Evolutionary conservation across 2,888 invertebrate species (phyloP).

Genomic region (Lordiphosa andalusiaca): DNA sequence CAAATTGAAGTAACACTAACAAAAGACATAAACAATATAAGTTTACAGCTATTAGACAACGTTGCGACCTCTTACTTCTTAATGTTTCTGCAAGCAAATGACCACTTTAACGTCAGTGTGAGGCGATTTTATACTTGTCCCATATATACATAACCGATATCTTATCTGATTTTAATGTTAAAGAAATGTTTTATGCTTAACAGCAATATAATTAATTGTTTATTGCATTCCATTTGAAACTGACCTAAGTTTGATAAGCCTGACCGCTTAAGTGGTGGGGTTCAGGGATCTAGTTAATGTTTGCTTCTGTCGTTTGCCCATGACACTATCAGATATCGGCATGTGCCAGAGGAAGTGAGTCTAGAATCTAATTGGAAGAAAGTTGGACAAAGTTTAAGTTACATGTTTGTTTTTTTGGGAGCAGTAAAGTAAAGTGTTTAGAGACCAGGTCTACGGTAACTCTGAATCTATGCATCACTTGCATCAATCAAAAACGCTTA

Average conservation of each 20-base stretch:
- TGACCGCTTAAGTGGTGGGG: conserved; percentile 25
- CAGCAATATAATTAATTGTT: conserved; percentile 1
- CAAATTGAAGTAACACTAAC: conserved; percentile 27
- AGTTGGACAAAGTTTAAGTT: too few species aligned
- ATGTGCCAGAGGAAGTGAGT: not conserved
- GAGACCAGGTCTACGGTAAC: too few species aligned
- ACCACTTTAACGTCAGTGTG: not conserved
- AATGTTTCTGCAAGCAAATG: not conserved
- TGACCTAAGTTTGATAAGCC: conserved; percentile 17
- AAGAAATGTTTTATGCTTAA: not conserved
- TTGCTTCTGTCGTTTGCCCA: too few species aligned
- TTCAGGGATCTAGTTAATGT: too few species aligned
- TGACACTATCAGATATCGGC: not conserved
- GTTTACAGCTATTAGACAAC: not conserved
- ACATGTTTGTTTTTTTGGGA: too few species aligned
- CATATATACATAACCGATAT: not conserved
- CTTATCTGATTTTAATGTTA: conserved; percentile 3
- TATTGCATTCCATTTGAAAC: not conserved
- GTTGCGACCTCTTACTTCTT: not conserved
- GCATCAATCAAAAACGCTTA: too few species aligned
- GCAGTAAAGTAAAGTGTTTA: too few species aligned
- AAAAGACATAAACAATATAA: not conserved
- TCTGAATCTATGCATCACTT: too few species aligned
- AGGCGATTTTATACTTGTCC: conserved; percentile 1
- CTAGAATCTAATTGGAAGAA: not conserved